A percentile compares a stretch with the other conserved stretches of the same genome.
Conservation (phyloP, 2,113 vertebrate genomes). For the Megaptera novaeangliae region DNA sequence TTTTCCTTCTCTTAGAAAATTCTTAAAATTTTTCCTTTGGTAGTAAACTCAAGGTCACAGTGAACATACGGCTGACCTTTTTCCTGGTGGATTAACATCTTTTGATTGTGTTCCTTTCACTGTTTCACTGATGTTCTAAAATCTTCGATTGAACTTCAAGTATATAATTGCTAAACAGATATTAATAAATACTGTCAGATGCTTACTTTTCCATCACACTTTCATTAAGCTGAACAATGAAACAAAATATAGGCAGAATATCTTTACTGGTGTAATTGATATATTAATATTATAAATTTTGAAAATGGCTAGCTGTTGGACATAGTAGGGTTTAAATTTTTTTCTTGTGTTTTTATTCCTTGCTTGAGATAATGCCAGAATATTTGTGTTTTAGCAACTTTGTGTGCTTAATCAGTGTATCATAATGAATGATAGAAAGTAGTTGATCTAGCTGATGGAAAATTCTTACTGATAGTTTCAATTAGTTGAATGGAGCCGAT, state of each 20-base stretch:
- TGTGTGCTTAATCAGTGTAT: not conserved
- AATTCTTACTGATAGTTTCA: not conserved
- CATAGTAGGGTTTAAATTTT: not conserved
- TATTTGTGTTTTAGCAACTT: not conserved
- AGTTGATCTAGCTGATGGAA: not conserved
- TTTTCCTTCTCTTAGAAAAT: not conserved
- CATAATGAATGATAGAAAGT: not conserved
- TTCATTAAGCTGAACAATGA: not conserved
- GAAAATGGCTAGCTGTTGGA: not conserved
- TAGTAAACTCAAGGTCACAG: not conserved
- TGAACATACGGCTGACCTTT: not conserved
- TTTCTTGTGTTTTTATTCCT: not conserved
- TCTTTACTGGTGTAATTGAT: not conserved
- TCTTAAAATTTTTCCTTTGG: not conserved
- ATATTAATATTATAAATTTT: not conserved
- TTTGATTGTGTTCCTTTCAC: not conserved
- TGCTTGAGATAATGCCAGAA: not conserved
- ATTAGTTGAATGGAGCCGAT: slow-evolving; percentile 25
- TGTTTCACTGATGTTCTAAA: not conserved
- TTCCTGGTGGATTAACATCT: not conserved
- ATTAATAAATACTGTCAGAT: not conserved
- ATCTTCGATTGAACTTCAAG: not conserved
- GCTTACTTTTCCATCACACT: not conserved
- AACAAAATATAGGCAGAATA: not conserved
- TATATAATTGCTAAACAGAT: not conserved